Evolutionary conservation across 2,888 invertebrate genomes (phyloP).

Genomic region (Cantharis rufa): DNA sequence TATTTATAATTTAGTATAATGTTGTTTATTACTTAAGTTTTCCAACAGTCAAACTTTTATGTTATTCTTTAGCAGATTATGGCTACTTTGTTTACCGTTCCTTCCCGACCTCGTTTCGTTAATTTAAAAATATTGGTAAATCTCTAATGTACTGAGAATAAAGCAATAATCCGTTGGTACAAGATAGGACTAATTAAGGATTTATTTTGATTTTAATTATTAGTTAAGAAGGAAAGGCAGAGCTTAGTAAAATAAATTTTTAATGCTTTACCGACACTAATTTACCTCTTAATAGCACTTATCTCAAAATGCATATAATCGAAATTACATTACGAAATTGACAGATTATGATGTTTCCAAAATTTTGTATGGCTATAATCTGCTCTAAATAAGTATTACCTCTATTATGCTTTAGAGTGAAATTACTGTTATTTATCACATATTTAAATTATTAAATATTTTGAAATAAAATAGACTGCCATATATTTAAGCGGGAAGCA

Average conservation of each 20-base stretch:
- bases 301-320: background rate
- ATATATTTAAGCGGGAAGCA: background rate
- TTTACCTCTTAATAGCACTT: background rate
- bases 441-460: background rate
- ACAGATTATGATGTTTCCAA: background rate
- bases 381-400: background rate
- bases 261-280: background rate
- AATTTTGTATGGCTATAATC: background rate
- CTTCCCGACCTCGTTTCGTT: background rate
- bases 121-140: background rate
- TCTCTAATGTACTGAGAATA: background rate
- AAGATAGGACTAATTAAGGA: background rate
- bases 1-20: background rate
- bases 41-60: background rate
- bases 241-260: background rate
- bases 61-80: background rate
- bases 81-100: background rate
- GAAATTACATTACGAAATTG: too few species aligned
- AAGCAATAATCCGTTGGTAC: background rate
- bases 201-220: background rate
- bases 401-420: background rate
- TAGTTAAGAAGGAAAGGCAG: background rate
- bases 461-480: background rate
- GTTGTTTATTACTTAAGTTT: background rate
- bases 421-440: background rate